Evolutionary conservation across 2,888 invertebrate species (phyloP), one percentile per base, ranked within the genome.

Genomic region (Halictus ligatus): DNA sequence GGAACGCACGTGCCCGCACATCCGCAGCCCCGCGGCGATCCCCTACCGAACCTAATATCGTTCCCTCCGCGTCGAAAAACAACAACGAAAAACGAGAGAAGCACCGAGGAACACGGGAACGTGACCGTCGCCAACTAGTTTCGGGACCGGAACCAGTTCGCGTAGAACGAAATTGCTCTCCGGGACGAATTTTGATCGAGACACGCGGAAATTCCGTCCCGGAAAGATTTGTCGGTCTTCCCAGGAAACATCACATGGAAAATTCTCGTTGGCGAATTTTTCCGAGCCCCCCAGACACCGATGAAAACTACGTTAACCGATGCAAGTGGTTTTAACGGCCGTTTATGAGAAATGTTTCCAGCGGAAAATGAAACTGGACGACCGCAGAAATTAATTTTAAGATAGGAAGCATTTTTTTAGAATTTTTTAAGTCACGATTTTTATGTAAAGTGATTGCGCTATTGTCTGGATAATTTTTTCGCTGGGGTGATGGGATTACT

Each of bases 1-100:
- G 58, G 48, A 40, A 69, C 60, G 48, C 15, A 29, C 83, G 81
- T 80, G 75, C 18, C 74, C 13, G 43, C 73, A 54, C 0, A 4
- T 29, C 25, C 18, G 10, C 15, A 18, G 60, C 25, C 29, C 29
- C 6, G 29, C 12, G 35, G 43, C 10, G 60, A 50, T 54, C 21
- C 29, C 46, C 29, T 3, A 1, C 46, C 7, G 21, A 35, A n/a
- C 3, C 35, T 40, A 77, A 73, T 81, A 81, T 67, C 21, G 75
- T 25, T 35, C 54, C 54, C 13, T 15, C 8, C 29, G 1, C 15
- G 0, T 8, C 7, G 48, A 21, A 69, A 77, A 29, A 35, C 35
- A 43, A n/a, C 25, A 58, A 58, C 6, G 40, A 50, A 1, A 7
- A 67, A 67, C 18, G 18, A 21, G 67, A 18, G 35, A 3, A 35